Conservation (phyloP, 1,140 invertebrate genomes). For the Aphis craccivora region DNA sequence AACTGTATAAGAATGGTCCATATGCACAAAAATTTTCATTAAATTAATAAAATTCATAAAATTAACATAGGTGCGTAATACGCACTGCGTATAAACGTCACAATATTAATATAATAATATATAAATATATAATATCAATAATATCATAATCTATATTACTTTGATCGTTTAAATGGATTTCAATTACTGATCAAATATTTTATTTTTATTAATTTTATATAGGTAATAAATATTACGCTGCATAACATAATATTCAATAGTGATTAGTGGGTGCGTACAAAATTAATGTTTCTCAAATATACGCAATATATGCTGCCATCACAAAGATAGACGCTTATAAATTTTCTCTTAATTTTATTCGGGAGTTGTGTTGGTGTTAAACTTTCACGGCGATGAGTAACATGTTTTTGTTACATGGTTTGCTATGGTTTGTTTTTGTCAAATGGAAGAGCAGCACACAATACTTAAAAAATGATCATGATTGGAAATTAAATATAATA, state of each 20-base stretch:
- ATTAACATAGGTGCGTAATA: neutral
- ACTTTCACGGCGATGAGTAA: neutral
- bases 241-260: too few species aligned
- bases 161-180: neutral
- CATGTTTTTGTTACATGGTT: neutral
- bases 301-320: too few species aligned
- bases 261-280: too few species aligned
- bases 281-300: too few species aligned
- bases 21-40: neutral
- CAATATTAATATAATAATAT: neutral
- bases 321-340: neutral
- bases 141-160: too few species aligned
- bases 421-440: neutral
- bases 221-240: too few species aligned
- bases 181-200: neutral
- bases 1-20: neutral
- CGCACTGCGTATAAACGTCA: neutral
- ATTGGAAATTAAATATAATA: neutral
- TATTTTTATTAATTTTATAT: too few species aligned
- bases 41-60: too few species aligned
- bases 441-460: neutral
- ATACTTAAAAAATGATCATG: neutral
- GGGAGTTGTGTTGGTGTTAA: neutral
- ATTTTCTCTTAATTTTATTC: neutral
- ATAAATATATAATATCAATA: too few species aligned